Conservation (phyloP, 2,797 vertebrate genomes). For the Aselliscus stoliczkanus region DNA sequence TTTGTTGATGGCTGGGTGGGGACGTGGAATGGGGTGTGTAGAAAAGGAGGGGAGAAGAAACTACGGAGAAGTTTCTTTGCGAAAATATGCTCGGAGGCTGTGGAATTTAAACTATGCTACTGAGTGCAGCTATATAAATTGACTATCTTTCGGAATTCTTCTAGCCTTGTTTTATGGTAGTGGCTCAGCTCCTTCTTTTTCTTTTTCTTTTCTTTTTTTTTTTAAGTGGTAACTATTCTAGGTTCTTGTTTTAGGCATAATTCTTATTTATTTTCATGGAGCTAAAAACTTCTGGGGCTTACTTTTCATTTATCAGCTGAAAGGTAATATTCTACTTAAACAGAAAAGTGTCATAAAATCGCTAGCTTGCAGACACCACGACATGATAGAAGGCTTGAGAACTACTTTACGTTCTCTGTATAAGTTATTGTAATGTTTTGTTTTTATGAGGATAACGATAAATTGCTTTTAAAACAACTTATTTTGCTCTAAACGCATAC, state of each 20-base stretch:
- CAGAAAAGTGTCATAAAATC: constrained; percentile 58
- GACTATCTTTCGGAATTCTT: constrained; percentile 32
- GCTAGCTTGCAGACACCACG: constrained; percentile 57
- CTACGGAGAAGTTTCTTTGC: background rate
- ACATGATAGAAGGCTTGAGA: background rate
- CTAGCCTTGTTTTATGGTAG: constrained; percentile 40
- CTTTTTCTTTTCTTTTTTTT: background rate
- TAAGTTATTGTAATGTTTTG: constrained; percentile 53
- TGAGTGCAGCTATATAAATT: constrained; percentile 17
- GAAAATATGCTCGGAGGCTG: constrained; percentile 32
- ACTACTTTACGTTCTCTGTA: constrained; percentile 25
- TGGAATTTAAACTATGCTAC: constrained; percentile 61
- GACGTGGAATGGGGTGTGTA: fast-evolving
- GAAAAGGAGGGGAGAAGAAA: background rate
- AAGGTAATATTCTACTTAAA: constrained; percentile 58
- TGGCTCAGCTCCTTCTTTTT: constrained; percentile 15
- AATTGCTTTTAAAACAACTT: constrained; percentile 54
- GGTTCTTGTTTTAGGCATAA: constrained; percentile 38
- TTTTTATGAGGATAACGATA: constrained; percentile 58
- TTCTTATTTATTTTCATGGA: constrained; percentile 65
- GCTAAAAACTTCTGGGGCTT: constrained; percentile 60
- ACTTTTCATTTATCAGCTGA: constrained; percentile 61
- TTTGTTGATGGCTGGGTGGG: background rate
- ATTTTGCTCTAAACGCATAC: constrained; percentile 43
- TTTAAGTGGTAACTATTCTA: background rate